phyloP scores from a whole-genome alignment of 2,888 invertebrate species.

The Carterocephalus palaemon region DNA sequence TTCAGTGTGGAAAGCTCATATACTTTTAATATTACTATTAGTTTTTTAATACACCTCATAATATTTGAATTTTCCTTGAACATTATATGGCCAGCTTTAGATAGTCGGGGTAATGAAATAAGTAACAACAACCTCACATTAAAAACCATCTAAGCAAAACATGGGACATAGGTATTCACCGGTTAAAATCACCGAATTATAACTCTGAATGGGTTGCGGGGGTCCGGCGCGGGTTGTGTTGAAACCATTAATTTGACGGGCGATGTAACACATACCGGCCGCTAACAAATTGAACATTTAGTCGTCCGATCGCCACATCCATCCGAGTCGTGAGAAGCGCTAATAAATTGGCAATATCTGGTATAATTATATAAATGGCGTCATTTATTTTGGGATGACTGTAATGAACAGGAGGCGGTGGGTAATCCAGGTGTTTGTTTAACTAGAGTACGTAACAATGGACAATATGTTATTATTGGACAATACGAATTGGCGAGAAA shows the following conservation, averaged over 20 bases:
- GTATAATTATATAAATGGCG: conserved; percentile 22
- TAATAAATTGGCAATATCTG: conserved; percentile 14
- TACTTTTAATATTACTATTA: too few relatives aligned
- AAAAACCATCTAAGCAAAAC: neutral
- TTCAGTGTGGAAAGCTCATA: too few relatives aligned
- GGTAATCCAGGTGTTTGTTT: conserved; percentile 29
- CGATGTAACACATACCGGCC: conserved; percentile 43
- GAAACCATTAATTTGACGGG: conserved; percentile 45
- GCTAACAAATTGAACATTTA: conserved; percentile 54
- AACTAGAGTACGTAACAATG: neutral
- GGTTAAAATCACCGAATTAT: conserved; percentile 10
- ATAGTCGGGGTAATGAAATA: neutral
- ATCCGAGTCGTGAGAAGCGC: conserved; percentile 37
- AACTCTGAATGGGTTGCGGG: conserved; percentile 26
- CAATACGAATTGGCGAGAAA: too few relatives aligned
- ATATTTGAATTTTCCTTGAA: too few relatives aligned
- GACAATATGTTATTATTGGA: too few relatives aligned
- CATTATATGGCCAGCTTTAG: neutral
- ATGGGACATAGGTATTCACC: neutral
- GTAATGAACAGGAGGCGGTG: conserved; percentile 7
- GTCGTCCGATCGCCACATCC: conserved; percentile 39
- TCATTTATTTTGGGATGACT: conserved; percentile 13
- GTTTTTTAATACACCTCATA: too few relatives aligned
- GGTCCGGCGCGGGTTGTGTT: conserved; percentile 35
- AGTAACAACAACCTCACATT: neutral